Conservation (phyloP, 2,888 invertebrate genomes). For the Caenorhabditis afra region DNA sequence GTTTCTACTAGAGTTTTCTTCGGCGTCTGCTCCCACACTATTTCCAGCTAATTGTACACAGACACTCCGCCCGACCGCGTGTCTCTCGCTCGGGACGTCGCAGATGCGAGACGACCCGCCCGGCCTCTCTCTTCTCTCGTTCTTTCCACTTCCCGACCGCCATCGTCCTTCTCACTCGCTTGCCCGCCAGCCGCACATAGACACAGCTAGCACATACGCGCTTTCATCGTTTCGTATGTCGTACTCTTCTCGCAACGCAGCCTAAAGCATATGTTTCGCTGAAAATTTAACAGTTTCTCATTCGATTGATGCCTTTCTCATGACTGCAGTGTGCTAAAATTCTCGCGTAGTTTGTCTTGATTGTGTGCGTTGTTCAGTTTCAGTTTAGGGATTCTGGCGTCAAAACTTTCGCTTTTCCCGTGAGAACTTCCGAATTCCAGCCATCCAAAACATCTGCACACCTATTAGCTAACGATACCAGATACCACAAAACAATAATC, state of each 20-base stretch:
- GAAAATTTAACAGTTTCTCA: too few relatives aligned
- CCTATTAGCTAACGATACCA: too few relatives aligned
- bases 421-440: too few relatives aligned
- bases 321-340: too few relatives aligned
- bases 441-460: too few relatives aligned
- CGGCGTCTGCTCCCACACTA: constrained; percentile 8
- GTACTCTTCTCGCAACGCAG: constrained; percentile 41
- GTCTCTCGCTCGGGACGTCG: constrained; percentile 29
- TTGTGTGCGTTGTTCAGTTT: too few relatives aligned
- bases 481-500: too few relatives aligned
- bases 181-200: constrained; percentile 15
- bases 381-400: too few relatives aligned
- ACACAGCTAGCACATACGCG: constrained; percentile 41
- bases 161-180: constrained; percentile 19
- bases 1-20: neutral
- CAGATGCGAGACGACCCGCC: constrained; percentile 22
- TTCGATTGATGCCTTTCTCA: constrained; percentile 17
- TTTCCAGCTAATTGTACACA: neutral
- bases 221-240: constrained; percentile 44
- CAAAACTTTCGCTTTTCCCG: too few relatives aligned
- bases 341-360: too few relatives aligned
- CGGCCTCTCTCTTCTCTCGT: constrained; percentile 23
- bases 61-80: constrained; percentile 2
- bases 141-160: constrained; percentile 20
- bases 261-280: constrained; percentile 34